phyloP scores from a whole-genome alignment of 2,113 vertebrate genomes.

The human region GRCh38 chr12:33285501-33286000 shows the following conservation, averaged over 20 bases:
- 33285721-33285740: background rate
- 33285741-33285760: background rate
- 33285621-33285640: background rate
- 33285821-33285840: background rate
- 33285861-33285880: background rate
- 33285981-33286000: background rate
- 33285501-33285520: background rate
- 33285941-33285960: background rate
- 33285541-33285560: background rate
- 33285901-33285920: background rate
- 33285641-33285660: background rate
- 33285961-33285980: background rate
- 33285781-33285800: background rate
- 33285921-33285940: background rate
- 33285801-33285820: background rate
- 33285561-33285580: background rate
- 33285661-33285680: background rate
- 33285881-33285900: background rate
- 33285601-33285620: background rate
- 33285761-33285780: background rate
- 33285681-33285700: background rate
- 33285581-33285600: background rate
- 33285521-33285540: background rate
- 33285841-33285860: background rate
- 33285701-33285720: background rate